phyloP scores from a whole-genome alignment of 2,797 vertebrate genomes.

The Hirundo rustica region DNA sequence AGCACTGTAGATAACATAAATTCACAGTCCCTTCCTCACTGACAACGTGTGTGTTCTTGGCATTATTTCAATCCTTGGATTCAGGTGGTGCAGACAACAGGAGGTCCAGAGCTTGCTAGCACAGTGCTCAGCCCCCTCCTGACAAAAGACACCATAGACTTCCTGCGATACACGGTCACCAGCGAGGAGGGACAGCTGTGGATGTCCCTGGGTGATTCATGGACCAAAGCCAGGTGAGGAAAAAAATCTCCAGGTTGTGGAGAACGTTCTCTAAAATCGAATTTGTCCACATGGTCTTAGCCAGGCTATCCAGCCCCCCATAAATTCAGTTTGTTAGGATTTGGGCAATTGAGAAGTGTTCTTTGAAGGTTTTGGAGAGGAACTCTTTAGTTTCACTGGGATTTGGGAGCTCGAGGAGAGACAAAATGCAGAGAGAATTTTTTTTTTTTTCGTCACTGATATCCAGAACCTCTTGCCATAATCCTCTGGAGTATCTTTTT shows the following conservation, averaged over 20 bases:
- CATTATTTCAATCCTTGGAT: neutral
- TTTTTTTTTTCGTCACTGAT: neutral
- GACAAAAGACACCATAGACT: constrained; percentile 88
- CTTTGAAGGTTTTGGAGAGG: neutral
- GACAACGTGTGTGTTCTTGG: neutral
- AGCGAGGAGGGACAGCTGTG: constrained; percentile 89
- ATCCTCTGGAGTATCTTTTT: neutral
- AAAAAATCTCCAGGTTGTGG: neutral
- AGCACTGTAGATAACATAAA: neutral
- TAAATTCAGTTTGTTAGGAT: neutral
- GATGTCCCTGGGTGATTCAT: constrained; percentile 88
- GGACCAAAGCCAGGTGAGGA: constrained; percentile 91
- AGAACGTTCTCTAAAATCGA: neutral
- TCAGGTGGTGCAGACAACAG: constrained; percentile 91
- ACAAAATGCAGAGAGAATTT: neutral
- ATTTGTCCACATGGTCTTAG: neutral
- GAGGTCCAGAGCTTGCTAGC: constrained; percentile 86
- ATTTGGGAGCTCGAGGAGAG: neutral
- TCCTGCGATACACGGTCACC: constrained; percentile 82
- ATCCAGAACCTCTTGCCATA: neutral
- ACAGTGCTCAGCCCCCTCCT: constrained; percentile 89
- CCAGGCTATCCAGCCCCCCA: rapidly evolving
- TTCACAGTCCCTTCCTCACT: neutral
- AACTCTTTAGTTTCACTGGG: neutral
- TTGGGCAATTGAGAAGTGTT: neutral